Conservation (phyloP, 2,113 vertebrate species). For the Calonectris borealis region DNA sequence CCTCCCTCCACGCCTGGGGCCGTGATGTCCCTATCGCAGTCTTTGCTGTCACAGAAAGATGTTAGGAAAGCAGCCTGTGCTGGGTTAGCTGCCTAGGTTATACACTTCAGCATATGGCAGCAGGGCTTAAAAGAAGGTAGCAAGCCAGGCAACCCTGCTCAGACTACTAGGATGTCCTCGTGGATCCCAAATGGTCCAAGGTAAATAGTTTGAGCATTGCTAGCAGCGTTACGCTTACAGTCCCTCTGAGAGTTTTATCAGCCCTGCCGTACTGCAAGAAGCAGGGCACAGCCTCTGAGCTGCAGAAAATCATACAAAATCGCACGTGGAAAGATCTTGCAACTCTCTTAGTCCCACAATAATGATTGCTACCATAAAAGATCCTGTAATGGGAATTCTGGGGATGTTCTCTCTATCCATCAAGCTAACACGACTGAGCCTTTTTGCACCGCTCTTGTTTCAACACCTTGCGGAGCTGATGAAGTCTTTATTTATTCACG, state of each 20-base stretch:
- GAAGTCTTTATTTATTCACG: background rate
- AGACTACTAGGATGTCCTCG: background rate
- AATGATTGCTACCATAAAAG: background rate
- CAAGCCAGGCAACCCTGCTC: background rate
- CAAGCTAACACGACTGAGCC: accelerated
- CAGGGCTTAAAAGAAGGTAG: background rate
- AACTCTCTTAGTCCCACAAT: background rate
- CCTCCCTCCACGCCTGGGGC: background rate
- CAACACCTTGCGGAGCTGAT: background rate
- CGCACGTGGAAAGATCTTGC: accelerated
- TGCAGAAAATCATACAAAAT: background rate
- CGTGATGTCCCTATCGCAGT: accelerated
- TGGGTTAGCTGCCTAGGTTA: background rate
- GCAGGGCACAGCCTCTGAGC: background rate
- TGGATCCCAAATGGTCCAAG: background rate
- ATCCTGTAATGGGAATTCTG: background rate
- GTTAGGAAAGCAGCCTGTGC: background rate
- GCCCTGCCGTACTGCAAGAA: background rate
- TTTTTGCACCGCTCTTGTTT: background rate
- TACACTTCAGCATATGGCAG: background rate
- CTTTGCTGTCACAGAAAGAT: background rate
- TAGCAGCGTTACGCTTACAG: accelerated
- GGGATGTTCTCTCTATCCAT: background rate
- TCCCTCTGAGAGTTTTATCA: background rate
- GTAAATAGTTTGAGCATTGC: background rate